Evolutionary conservation across 1,140 invertebrate species (phyloP).

Genomic region (Thaumetopoea pityocampa): DNA sequence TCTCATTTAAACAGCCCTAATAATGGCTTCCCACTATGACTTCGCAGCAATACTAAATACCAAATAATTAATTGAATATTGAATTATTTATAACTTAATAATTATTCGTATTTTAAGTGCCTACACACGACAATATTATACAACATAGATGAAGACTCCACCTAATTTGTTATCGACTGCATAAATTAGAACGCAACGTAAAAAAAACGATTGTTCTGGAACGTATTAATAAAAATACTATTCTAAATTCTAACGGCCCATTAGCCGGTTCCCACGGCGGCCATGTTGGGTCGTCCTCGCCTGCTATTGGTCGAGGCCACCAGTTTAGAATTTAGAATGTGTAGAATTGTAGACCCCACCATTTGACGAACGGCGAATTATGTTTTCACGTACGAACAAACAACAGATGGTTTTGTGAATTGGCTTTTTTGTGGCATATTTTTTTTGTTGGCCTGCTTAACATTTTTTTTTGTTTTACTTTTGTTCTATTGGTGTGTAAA

Average conservation of each 20-base stretch:
- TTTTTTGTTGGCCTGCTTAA: too few relatives aligned
- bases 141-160: too few relatives aligned
- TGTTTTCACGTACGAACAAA: slow-evolving; percentile 63
- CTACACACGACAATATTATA: too few relatives aligned
- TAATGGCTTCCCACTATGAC: too few relatives aligned
- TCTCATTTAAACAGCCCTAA: too few relatives aligned
- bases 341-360: slow-evolving; percentile 69
- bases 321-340: slow-evolving; percentile 73
- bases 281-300: slow-evolving; percentile 70
- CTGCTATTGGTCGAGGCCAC: slow-evolving; percentile 66
- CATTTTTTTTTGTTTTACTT: too few relatives aligned
- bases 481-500: too few relatives aligned
- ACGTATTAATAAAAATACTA: slow-evolving; percentile 71
- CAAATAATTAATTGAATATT: too few relatives aligned
- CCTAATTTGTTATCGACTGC: slow-evolving; percentile 17
- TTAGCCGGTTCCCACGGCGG: slow-evolving; percentile 72
- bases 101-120: too few relatives aligned
- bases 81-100: too few relatives aligned
- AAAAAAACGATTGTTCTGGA: slow-evolving; percentile 61
- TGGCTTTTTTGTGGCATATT: too few relatives aligned
- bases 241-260: slow-evolving; percentile 73
- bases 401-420: slow-evolving; percentile 37
- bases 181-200: slow-evolving; percentile 35
- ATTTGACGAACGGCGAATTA: slow-evolving; percentile 72
- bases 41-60: too few relatives aligned